Evolutionary conservation across 2,797 vertebrate genomes (phyloP), one percentile per base, ranked within the genome.

Genomic region (Gastrophryne carolinensis): DNA sequence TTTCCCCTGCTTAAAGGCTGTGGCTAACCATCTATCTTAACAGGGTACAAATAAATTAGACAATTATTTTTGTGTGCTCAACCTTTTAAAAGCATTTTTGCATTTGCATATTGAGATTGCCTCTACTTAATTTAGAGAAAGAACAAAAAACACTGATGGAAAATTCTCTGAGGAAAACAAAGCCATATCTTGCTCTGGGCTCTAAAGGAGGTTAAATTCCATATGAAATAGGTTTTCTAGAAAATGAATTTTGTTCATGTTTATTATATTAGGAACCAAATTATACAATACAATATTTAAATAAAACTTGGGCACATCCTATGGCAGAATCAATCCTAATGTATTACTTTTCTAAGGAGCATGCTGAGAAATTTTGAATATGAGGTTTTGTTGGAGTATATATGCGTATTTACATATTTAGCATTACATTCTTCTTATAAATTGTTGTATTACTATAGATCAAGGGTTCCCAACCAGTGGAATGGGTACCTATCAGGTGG

Each of bases 31-130:
- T 64, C 41, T 72, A 78, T 62, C 75, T 72, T 44, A 78, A 72
- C 75, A 52, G 61, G 75, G 39, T 78, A 64, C 61, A 78, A 66
- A 39, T 61, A 78, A 78, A 78, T 78, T 66, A 78, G 75, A 66
- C 75, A 78, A 78, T 78, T 78, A 78, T 78, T 78, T 78, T 78
- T 78, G 75, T 78, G 75, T 78, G 61, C 75, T 78, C 75, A 78
- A 78, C 75, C 75, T 78, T 78, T 72, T 72, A 78, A 78, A 72
- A 72, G 75, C 68, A 78, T 67, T 79, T 73, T 67, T 74, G 57
- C 75, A 75, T 72, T 72, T 79, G 60, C 69, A 65, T 62, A 41
- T 79, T 80, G 69, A 80, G 61, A 69, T 72, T 64, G 66, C 61
- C 53, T 49, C 44, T 72, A 63, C 53, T 19, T 72, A 78, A 78